phyloP scores from a whole-genome alignment of 1,140 invertebrate genomes.

The Tetramorium parvispinum region DNA sequence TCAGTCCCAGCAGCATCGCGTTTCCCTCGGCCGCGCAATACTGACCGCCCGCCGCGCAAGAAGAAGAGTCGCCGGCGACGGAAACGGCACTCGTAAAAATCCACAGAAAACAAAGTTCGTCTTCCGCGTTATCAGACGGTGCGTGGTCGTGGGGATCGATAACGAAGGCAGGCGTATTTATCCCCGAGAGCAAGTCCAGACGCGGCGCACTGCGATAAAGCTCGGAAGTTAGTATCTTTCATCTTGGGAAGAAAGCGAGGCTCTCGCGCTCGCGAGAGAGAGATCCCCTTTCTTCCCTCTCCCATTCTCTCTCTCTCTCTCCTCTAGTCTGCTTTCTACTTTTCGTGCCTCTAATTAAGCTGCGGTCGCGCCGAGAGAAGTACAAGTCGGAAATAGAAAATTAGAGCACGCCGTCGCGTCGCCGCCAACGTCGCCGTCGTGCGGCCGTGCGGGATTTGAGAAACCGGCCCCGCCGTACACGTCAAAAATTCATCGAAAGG shows the following conservation, averaged over 20 bases:
- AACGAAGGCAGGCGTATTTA: conserved; percentile 54
- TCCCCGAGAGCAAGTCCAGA: conserved; percentile 35
- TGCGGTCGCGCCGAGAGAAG: conserved; percentile 36
- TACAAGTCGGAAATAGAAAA: conserved; percentile 61
- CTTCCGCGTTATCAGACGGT: conserved; percentile 36
- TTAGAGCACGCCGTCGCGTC: conserved; percentile 21
- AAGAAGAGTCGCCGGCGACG: not conserved
- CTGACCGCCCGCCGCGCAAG: not conserved
- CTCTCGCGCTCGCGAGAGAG: not conserved
- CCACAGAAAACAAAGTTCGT: conserved; percentile 26
- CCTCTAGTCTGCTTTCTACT: conserved; percentile 11
- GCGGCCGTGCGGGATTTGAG: conserved; percentile 1
- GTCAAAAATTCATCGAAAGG: not conserved
- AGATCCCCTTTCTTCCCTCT: not conserved
- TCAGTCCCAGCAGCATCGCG: not conserved
- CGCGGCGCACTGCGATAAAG: conserved; percentile 34
- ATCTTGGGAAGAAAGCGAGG: conserved; percentile 16
- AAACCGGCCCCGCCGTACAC: not conserved
- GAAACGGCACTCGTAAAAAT: not conserved
- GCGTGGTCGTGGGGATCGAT: conserved; percentile 46
- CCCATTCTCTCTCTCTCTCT: not conserved
- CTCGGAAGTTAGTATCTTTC: conserved; percentile 52
- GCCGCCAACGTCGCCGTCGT: not conserved
- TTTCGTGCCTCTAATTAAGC: conserved; percentile 56
- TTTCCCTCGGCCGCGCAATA: not conserved